A percentile compares a stretch with the other conserved stretches of the same genome.
Evolutionary conservation across 2,113 vertebrate species (phyloP).

Genomic region (Nettapus auritus): DNA sequence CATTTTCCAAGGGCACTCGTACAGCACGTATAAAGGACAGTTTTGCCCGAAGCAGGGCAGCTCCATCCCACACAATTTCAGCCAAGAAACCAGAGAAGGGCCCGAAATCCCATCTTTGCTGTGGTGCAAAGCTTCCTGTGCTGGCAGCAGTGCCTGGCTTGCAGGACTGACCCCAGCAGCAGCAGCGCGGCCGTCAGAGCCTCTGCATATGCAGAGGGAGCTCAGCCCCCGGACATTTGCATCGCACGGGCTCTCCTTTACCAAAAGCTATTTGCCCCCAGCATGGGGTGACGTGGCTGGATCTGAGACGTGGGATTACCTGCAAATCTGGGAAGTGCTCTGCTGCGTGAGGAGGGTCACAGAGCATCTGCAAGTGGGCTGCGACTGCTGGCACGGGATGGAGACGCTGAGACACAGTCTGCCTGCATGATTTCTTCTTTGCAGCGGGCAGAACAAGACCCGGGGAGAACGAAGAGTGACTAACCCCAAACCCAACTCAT

Average conservation of each 20-base stretch:
- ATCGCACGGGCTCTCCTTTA: neutral
- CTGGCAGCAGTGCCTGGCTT: neutral
- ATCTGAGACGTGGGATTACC: accelerated
- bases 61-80: accelerated
- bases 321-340: neutral
- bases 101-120: accelerated
- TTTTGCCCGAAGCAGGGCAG: neutral
- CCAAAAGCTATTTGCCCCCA: neutral
- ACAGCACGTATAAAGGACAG: accelerated
- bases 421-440: neutral
- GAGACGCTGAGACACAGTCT: neutral
- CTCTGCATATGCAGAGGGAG: accelerated
- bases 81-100: no score
- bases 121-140: no score
- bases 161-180: neutral
- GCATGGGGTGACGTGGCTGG: neutral
- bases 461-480: neutral
- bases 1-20: neutral
- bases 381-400: accelerated
- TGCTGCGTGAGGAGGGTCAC: neutral
- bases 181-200: neutral
- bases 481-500: constrained; percentile 8
- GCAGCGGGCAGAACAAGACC: neutral
- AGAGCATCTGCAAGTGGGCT: accelerated
- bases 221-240: accelerated